phyloP scores from a whole-genome alignment of 2,113 vertebrate genomes.

The Sebastes fasciatus region DNA sequence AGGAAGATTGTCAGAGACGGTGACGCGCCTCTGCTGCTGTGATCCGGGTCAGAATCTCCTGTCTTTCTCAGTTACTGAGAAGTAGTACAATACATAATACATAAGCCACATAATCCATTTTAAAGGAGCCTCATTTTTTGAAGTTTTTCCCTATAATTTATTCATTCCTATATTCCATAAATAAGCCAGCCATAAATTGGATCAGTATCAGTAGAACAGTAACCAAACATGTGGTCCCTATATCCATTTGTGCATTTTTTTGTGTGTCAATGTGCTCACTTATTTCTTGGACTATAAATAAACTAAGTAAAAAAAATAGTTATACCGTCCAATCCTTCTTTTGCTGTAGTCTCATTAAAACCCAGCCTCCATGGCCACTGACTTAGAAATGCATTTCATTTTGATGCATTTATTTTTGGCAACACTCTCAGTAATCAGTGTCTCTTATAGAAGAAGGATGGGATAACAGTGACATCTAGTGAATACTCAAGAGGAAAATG shows the following conservation, averaged over 20 bases:
- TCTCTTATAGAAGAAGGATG: background rate
- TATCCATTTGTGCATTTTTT: background rate
- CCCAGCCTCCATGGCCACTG: background rate
- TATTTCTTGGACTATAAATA: background rate
- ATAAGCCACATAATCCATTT: background rate
- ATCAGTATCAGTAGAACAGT: background rate
- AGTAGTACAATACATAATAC: background rate
- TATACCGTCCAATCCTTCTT: background rate
- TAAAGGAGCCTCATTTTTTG: background rate
- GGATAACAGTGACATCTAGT: slow-evolving; percentile 77
- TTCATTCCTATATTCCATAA: background rate
- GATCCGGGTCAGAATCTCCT: too few relatives aligned
- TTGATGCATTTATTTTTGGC: slow-evolving; percentile 27
- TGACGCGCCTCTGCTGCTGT: too few relatives aligned
- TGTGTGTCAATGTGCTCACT: background rate
- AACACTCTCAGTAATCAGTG: slow-evolving; percentile 1
- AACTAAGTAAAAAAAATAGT: background rate
- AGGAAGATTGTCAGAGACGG: background rate
- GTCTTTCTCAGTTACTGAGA: too few relatives aligned
- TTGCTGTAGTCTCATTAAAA: slow-evolving; percentile 11
- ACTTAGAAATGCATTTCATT: slow-evolving; percentile 30
- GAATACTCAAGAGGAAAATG: slow-evolving; percentile 4
- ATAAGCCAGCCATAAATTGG: background rate
- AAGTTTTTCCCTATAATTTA: background rate
- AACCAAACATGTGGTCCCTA: background rate